Evolutionary conservation across 2,888 invertebrate species (phyloP).

Genomic region (Ariolimax columbianus): DNA sequence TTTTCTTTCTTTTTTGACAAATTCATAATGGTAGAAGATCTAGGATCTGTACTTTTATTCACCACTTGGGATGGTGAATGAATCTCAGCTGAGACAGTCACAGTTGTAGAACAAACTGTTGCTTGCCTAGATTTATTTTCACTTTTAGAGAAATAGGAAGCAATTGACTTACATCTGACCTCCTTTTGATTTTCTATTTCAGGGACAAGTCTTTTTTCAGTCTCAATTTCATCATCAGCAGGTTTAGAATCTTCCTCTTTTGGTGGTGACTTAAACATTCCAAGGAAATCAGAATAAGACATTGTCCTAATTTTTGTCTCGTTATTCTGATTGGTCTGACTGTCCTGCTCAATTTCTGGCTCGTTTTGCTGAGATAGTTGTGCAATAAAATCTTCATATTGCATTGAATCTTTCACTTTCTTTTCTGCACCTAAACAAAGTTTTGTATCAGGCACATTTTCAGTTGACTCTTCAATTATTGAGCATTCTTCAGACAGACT

Average conservation of each 20-base stretch:
- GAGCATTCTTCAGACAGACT: not conserved
- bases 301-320: conserved; percentile 14
- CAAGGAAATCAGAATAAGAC: conserved; percentile 46
- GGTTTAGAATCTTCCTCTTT: not conserved
- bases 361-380: not conserved
- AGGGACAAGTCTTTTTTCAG: not conserved
- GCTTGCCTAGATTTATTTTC: not conserved
- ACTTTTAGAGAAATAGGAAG: conserved; percentile 35
- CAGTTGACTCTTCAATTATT: not conserved
- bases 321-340: not conserved
- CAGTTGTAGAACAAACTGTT: not conserved
- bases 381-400: conserved; percentile 24
- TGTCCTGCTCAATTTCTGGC: not conserved
- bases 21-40: not conserved
- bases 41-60: not conserved
- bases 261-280: conserved; percentile 43
- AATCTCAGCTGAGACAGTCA: conserved; percentile 56
- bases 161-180: conserved; percentile 40
- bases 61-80: conserved; percentile 44
- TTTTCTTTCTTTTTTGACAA: conserved; percentile 51
- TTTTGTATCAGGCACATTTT: not conserved
- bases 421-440: not conserved
- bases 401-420: not conserved
- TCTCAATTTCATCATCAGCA: not conserved
- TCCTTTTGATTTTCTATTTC: not conserved